Evolutionary conservation across 2,797 vertebrate species (phyloP), one percentile per base, ranked within the genome.

Genomic region (Chloroceryle amazona): DNA sequence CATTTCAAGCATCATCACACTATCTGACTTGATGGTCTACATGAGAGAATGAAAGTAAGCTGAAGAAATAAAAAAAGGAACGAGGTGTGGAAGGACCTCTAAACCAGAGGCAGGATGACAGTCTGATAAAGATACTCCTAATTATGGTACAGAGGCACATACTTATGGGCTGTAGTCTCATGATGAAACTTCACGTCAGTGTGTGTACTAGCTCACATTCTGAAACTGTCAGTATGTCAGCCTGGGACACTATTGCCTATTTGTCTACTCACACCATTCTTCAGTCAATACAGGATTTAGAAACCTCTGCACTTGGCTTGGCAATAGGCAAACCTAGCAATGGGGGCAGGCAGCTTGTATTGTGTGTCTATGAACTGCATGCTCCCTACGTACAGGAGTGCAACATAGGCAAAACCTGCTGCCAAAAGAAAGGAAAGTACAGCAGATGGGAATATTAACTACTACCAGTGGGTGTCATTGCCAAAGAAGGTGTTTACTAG

Each of bases 151-250:
- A 65, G 73, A 81, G n/a, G 21, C 25, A 62, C 7, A 15, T 13
- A 26, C 4, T 33, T 37, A 28, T 0, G 0, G 10, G 11, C 14
- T 55, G 19, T 28, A 70, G 26, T 7, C 35, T 76, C 21, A 6
- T 10, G 14, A 76, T 65, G 44, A 83, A 85, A 61, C 18, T 54
- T 49, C 4, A 2, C 8, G 10, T 44, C 58, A 81, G 5, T 8
- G 31, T 0, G 1, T 3, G 4, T 28, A 46, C 20, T 23, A 29
- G 12, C 8, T 31, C 62, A 28, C 1, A 1, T 10, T 44, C 61
- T 60, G n/a, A 26, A 86, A 70, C 22, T 22, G 22, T 29, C 8
- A 57, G 3, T 51, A 58, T 55, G 39, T 70, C 29, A 60, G 21
- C 5, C 41, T 67, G n/a, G 19, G 49, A 16, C 28, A 10, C 8